Percentiles rank a stretch among this genome's conserved stretches.
phyloP scores from a whole-genome alignment of 2,888 invertebrate genomes.

The Agrochola macilenta region DNA sequence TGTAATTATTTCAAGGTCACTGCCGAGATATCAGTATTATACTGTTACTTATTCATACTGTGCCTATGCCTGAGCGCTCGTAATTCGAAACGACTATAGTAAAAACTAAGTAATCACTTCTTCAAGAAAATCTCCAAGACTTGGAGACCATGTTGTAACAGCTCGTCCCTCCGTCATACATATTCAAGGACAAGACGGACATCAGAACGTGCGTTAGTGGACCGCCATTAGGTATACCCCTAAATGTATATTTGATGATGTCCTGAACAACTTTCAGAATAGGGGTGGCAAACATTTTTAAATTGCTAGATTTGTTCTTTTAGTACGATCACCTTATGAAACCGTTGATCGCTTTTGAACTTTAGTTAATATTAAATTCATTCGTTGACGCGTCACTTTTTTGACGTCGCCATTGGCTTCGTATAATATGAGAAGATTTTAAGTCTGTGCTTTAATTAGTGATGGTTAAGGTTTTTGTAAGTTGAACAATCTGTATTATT shows the following conservation, averaged over 20 bases:
- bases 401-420: background rate
- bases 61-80: too few relatives aligned
- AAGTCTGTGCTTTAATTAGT: too few relatives aligned
- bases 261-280: constrained; percentile 67
- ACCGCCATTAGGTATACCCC: constrained; percentile 80
- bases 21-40: too few relatives aligned
- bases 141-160: constrained; percentile 5
- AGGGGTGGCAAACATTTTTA: constrained; percentile 31
- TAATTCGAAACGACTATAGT: background rate
- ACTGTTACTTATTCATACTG: too few relatives aligned
- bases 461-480: background rate
- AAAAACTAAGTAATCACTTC: background rate
- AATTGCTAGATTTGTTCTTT: background rate
- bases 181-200: constrained; percentile 78
- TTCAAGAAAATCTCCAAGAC: background rate
- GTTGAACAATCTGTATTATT: background rate
- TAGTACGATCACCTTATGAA: background rate
- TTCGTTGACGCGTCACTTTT: background rate
- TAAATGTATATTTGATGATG: constrained; percentile 88
- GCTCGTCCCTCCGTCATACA: constrained; percentile 71
- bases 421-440: background rate
- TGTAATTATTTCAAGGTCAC: too few relatives aligned
- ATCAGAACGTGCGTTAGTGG: constrained; percentile 69
- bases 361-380: background rate
- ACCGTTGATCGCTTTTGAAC: background rate